Conservation (phyloP, 2,797 vertebrate species). For the Sebastes oblongus region DNA sequence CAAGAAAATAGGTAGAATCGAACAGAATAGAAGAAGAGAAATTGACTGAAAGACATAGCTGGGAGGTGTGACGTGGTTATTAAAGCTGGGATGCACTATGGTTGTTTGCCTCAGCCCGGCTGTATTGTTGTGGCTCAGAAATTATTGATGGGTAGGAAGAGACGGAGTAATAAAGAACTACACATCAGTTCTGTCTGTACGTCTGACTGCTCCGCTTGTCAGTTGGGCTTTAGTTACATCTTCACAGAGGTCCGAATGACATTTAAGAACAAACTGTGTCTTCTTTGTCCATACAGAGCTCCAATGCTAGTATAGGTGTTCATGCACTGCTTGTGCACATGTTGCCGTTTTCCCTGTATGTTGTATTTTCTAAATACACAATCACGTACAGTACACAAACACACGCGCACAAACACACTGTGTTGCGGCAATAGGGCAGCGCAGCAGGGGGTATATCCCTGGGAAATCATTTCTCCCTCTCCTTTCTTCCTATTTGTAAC, state of each 20-base stretch:
- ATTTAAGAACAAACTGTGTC: slow-evolving; percentile 42
- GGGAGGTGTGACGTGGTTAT: slow-evolving; percentile 69
- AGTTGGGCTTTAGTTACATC: slow-evolving; percentile 33
- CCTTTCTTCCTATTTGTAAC: slow-evolving; percentile 81
- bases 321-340: slow-evolving; percentile 9
- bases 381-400: slow-evolving; percentile 14
- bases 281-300: slow-evolving; percentile 7
- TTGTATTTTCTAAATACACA: slow-evolving; percentile 26
- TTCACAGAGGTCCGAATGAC: slow-evolving; percentile 20
- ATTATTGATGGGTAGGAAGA: slow-evolving; percentile 73
- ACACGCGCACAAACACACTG: slow-evolving; percentile 29
- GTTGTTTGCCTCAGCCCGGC: slow-evolving; percentile 64
- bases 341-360: slow-evolving; percentile 9
- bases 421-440: slow-evolving; percentile 69
- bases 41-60: slow-evolving; percentile 56
- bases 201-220: slow-evolving; percentile 31
- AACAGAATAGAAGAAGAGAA: slow-evolving; percentile 35
- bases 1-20: slow-evolving; percentile 31
- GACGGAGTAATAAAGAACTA: slow-evolving; percentile 65
- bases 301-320: not conserved
- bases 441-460: slow-evolving; percentile 74
- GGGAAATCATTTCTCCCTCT: slow-evolving; percentile 77
- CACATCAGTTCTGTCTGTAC: slow-evolving; percentile 41
- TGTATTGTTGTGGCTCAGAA: slow-evolving; percentile 66
- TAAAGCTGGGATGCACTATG: slow-evolving; percentile 64